Percentiles rank a stretch among this genome's conserved stretches.
phyloP scores from a whole-genome alignment of 2,797 vertebrate genomes.

The Numenius phaeopus region DNA sequence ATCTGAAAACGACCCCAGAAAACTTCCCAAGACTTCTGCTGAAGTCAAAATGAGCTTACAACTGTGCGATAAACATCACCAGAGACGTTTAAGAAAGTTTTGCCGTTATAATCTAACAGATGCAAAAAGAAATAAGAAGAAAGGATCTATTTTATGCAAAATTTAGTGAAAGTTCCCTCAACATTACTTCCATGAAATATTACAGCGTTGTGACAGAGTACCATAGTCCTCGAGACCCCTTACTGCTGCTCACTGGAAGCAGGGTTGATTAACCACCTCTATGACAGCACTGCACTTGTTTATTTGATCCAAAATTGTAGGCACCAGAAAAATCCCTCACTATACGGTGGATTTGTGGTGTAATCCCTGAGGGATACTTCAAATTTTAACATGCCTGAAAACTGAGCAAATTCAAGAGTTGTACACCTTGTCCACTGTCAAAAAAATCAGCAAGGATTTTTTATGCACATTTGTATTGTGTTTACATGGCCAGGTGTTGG shows the following conservation, averaged over 20 bases:
- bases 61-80: fast-evolving
- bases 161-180: background rate
- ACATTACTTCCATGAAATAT: background rate
- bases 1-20: background rate
- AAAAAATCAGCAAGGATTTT: background rate
- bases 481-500: background rate
- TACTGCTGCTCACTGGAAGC: background rate
- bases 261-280: background rate
- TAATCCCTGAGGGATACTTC: too few species aligned
- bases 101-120: background rate
- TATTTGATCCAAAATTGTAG: background rate
- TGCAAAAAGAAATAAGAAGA: background rate
- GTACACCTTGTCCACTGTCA: background rate
- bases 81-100: background rate
- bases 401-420: background rate
- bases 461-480: background rate
- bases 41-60: background rate
- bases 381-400: background rate
- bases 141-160: background rate
- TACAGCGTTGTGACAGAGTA: background rate
- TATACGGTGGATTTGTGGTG: background rate
- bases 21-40: background rate
- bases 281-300: background rate
- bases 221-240: background rate
- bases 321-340: background rate